Base-by-base conservation (phyloP, 2,797 vertebrate species). In the Lepus oiostolus region DNA sequence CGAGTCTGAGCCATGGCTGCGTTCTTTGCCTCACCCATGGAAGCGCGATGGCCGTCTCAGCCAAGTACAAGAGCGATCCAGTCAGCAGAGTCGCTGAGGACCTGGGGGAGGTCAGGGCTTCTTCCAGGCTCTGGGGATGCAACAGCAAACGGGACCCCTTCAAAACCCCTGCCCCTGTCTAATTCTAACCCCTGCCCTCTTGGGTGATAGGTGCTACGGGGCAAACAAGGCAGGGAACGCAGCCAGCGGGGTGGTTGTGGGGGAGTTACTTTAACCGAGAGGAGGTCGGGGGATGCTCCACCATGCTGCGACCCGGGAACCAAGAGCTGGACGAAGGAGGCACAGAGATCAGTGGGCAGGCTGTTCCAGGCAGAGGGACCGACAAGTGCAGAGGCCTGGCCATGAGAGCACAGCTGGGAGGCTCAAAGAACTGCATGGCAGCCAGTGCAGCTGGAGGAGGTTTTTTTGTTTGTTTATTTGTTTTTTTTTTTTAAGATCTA, bases 1-100 rank as follows among this genome's bases (percentile, higher is more conserved):
- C 80, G 82, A 65, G 32, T 83, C 72, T 96, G 90, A 96, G 96
- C 96, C 82, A 24, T 52, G 75, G 38, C 47, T 17, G 2, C 26
- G n/a, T 68, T 38, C 54, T 52, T 76, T 63, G 47, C 67, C 35
- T 88, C 87, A 52, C 70, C 85, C 76, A 3, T 21, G 26, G 42
- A 42, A 8, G 42, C 42, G 42, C 7, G 7, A 47, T 47, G 42
- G 42, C 42, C 42, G 42, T 47, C 42, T 8, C 42, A 47, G 42
- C 42, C 24, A 62, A 91, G 74, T 24, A 19, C 12, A 47, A 60
- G 52, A 58, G 80, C 80, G 81, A 68, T 7, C 72, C 87, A 47
- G 5, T 85, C 28, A 30, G 7, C 30, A 76, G n/a, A 19, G n/a
- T 63, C 24, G 14, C 9, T 19, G 35, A 91, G 88, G 60, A 80